These are phyloP conservation scores for Styela clava DNA, from an alignment of 23 tunicate genomes.

Conservation along the genomic window DNA sequence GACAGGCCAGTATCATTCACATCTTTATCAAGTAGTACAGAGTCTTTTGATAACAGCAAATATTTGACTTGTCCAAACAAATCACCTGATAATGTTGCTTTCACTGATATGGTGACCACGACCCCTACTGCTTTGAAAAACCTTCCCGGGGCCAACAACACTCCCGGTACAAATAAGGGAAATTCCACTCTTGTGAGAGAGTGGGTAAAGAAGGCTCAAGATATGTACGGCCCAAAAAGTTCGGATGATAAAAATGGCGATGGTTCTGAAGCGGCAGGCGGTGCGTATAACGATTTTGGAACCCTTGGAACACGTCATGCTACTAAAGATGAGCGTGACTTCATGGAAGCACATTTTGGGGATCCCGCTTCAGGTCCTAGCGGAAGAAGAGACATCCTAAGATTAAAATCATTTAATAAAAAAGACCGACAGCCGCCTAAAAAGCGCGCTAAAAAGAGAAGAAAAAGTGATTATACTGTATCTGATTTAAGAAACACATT, in stretches of 20 bases:
- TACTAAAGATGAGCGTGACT: slow-evolving; percentile 15
- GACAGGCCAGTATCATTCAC: neutral
- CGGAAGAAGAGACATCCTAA: slow-evolving; percentile 26
- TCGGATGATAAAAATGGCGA: neutral
- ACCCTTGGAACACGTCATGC: slow-evolving; percentile 3
- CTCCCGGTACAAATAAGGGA: slow-evolving; percentile 7
- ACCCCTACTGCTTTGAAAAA: slow-evolving; percentile 20
- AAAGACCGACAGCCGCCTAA: slow-evolving; percentile 24
- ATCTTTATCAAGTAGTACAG: neutral
- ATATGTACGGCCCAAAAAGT: slow-evolving; percentile 31
- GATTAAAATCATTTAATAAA: slow-evolving; percentile 55
- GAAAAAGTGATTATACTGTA: slow-evolving; percentile 1
- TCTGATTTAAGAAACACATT: slow-evolving; percentile 48
- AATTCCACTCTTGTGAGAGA: slow-evolving; percentile 63
- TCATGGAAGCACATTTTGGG: slow-evolving; percentile 20
- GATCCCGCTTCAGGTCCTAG: neutral
- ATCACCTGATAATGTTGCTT: neutral
- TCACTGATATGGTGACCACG: neutral
- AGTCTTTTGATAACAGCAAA: too few species aligned
- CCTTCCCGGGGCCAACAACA: slow-evolving; percentile 17
- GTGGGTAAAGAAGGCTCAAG: slow-evolving; percentile 72
- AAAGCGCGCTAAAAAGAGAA: neutral
- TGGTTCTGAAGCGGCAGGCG: neutral
- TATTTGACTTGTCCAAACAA: neutral
- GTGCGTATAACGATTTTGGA: neutral